Evolutionary conservation across 2,113 vertebrate species (phyloP).

Genomic region (Mus musculus): GRCm39 chr16:37854501-37855000

Average conservation of each 20-base stretch:
- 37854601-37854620: background rate
- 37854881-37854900: conserved; percentile 29
- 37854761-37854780: background rate
- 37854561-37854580: background rate
- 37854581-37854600: background rate
- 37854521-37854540: background rate
- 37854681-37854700: background rate
- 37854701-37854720: background rate
- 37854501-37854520: background rate
- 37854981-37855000: background rate
- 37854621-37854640: background rate
- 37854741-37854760: background rate
- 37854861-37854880: background rate
- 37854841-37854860: background rate
- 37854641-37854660: background rate
- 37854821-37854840: background rate
- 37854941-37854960: background rate
- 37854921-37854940: background rate
- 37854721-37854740: background rate
- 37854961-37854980: background rate
- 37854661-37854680: background rate
- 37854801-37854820: background rate
- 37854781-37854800: background rate
- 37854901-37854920: background rate
- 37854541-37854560: background rate